Conservation (phyloP, 2,113 vertebrate genomes). For the Mesitornis unicolor region DNA sequence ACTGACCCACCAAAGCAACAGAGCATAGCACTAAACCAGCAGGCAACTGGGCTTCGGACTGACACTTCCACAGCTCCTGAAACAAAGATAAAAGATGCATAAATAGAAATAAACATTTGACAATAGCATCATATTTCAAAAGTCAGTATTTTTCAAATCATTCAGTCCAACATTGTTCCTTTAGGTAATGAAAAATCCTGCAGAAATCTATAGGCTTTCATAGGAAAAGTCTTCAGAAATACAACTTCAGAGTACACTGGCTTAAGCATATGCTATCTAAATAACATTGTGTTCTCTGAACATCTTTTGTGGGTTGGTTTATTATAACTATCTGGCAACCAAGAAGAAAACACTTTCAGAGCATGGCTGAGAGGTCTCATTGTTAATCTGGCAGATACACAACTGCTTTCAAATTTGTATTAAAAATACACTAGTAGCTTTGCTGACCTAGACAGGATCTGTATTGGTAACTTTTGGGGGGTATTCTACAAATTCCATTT, state of each 20-base stretch:
- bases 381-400: neutral
- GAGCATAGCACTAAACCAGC: constrained; percentile 98
- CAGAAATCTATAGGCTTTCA: neutral
- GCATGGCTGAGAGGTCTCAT: neutral
- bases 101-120: neutral
- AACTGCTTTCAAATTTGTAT: neutral
- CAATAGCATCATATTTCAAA: neutral
- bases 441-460: neutral
- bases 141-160: neutral
- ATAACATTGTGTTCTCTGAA: neutral
- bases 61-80: constrained; percentile 83
- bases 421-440: neutral
- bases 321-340: neutral
- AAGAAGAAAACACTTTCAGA: neutral
- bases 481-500: neutral
- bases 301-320: neutral
- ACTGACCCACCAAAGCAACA: constrained; percentile 93
- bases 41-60: constrained; percentile 85
- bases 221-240: neutral
- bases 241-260: neutral
- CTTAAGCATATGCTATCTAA: neutral
- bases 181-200: neutral
- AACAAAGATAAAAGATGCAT: constrained; percentile 6
- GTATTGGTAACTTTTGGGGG: neutral
- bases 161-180: neutral